phyloP scores from a whole-genome alignment of 2,113 vertebrate species.

The Eretmodus cyanostictus region DNA sequence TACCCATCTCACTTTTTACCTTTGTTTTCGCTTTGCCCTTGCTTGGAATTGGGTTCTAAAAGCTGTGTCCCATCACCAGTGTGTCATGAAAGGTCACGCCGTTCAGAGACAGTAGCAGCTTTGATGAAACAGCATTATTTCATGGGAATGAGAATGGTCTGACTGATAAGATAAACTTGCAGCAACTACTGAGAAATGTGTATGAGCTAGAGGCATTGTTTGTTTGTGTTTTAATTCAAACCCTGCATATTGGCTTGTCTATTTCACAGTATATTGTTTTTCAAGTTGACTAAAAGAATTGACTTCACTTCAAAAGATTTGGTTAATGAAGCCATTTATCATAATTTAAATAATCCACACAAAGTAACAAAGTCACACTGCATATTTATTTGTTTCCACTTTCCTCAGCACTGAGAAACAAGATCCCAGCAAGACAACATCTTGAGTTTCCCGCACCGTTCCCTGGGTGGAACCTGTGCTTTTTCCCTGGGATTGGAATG shows the following conservation, averaged over 20 bases:
- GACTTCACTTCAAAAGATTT: constrained; percentile 4
- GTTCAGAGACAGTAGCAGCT: background rate
- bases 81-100: fast-evolving
- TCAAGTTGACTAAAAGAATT: background rate
- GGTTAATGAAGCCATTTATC: constrained; percentile 37
- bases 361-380: constrained; percentile 22
- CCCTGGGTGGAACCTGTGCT: constrained; percentile 18
- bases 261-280: background rate
- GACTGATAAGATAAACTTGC: background rate
- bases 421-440: constrained; percentile 15
- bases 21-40: background rate
- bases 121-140: background rate
- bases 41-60: background rate
- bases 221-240: background rate
- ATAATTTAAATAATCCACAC: constrained; percentile 27
- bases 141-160: background rate
- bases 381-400: constrained; percentile 3
- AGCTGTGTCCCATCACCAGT: background rate
- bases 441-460: constrained; percentile 41
- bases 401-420: constrained; percentile 21
- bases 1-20: background rate
- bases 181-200: background rate
- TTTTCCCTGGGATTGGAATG: constrained; percentile 50
- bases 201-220: background rate
- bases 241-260: background rate